These are phyloP conservation scores for Euproctis similis DNA, from an alignment of 2,888 invertebrate species.

Conservation along the genomic window DNA sequence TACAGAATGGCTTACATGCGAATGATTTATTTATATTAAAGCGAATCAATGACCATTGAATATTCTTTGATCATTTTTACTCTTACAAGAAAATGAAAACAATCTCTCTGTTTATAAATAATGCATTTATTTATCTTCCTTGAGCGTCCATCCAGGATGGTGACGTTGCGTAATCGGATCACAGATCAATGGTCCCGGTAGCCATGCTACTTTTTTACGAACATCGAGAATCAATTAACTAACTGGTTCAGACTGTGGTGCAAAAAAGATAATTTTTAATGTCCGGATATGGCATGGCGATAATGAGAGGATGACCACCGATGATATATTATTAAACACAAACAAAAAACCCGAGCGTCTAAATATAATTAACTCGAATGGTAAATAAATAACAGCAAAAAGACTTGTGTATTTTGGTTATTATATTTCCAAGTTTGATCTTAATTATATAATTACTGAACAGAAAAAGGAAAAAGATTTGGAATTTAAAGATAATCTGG, in stretches of 20 bases:
- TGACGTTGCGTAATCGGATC: constrained; percentile 70
- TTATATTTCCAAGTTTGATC: too few relatives aligned
- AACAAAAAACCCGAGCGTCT: too few relatives aligned
- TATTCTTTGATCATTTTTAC: constrained; percentile 20
- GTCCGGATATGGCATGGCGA: constrained; percentile 33
- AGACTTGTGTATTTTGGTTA: too few relatives aligned
- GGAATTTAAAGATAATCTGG: too few relatives aligned
- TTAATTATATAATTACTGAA: too few relatives aligned
- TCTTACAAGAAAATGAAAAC: constrained; percentile 30
- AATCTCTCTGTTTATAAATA: constrained; percentile 39
- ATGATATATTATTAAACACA: too few relatives aligned
- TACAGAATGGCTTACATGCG: constrained; percentile 13
- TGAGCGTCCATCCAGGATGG: constrained; percentile 65
- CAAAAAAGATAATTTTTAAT: constrained; percentile 41
- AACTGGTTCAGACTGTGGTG: constrained; percentile 40
- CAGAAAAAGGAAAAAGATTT: too few relatives aligned
- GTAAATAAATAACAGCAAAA: too few relatives aligned
- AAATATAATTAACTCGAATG: too few relatives aligned
- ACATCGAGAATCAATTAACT: constrained; percentile 60
- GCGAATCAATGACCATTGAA: constrained; percentile 14
- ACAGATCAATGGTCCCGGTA: constrained; percentile 66
- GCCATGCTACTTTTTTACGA: constrained; percentile 45
- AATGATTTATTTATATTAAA: constrained; percentile 14
- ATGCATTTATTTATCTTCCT: constrained; percentile 57
- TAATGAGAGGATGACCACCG: constrained; percentile 36